Percentiles rank a stretch among this genome's conserved stretches.
These are phyloP conservation scores for Lepidiolamprologus cunningtoni DNA, from an alignment of 2,113 vertebrate species.

Conservation along the genomic window DNA sequence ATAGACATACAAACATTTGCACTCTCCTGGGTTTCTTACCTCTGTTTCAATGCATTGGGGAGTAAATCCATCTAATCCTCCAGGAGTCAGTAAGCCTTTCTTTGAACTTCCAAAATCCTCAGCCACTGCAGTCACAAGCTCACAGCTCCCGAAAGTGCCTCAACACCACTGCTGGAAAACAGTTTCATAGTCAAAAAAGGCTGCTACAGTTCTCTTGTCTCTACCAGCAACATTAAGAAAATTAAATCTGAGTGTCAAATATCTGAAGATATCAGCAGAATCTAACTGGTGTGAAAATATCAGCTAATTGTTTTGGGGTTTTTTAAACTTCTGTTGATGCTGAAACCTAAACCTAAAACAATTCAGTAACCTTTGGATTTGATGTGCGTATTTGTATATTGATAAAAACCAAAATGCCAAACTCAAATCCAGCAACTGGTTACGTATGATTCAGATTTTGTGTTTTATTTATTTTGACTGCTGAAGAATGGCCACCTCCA, in stretches of 20 bases:
- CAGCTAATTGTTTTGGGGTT: rapidly evolving
- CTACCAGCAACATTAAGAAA: not conserved
- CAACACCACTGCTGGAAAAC: not conserved
- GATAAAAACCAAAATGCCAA: not conserved
- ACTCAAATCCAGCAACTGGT: not conserved
- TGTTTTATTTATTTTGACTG: not conserved
- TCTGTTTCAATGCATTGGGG: not conserved
- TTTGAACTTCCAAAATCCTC: slow-evolving; percentile 41
- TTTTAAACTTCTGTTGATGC: not conserved
- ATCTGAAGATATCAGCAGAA: not conserved
- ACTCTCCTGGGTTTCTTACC: not conserved
- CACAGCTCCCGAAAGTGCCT: not conserved
- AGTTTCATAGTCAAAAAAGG: not conserved
- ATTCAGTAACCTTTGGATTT: not conserved
- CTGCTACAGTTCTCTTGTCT: not conserved
- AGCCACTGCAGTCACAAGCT: not conserved
- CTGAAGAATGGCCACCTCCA: not conserved
- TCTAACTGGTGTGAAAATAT: not conserved
- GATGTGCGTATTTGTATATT: not conserved
- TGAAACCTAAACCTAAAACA: not conserved
- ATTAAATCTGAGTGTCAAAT: not conserved
- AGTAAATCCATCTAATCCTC: slow-evolving; percentile 34
- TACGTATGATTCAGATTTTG: not conserved
- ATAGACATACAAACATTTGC: not conserved
- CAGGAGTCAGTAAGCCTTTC: slow-evolving; percentile 19